Evolutionary conservation across 1,140 invertebrate genomes (phyloP), one percentile per base, ranked within the genome.

Genomic region (Drosophila biarmipes): DNA sequence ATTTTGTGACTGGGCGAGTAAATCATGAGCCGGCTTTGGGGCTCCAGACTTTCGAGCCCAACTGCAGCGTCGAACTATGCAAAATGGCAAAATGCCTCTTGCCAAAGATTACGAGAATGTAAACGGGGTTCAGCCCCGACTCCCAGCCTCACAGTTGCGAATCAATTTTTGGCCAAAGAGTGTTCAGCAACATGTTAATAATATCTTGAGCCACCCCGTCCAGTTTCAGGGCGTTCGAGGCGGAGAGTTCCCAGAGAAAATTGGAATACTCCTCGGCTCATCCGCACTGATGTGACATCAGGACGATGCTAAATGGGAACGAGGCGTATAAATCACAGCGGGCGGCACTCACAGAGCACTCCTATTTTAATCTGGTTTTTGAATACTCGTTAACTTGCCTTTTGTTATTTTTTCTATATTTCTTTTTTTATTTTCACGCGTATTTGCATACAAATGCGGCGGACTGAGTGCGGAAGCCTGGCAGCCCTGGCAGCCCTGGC

Each of bases 331-430:
- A 69, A 69, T 69, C 80, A 85, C 80, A 85, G 78, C 68, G 71
- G 73, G 82, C 56, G 71, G 56, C 66, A 54, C 56, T 46, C 56
- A 42, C 24, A 52, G 40, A 73, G 72, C 82, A 87, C 82, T 87
- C 73, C 76, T 85, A 90, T 87, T 89, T 90, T 89, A 90, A 89
- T 90, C 84, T 89, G 79, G 89, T 84, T 90, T 90, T 90, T 90
- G 87, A 91, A 90, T 89, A 80, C 76, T 90, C 87, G 87, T 90
- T 90, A 90, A 87, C 77, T 90, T 75, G 72, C 72, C 87, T 84
- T 87, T 90, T 86, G 81, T 82, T 90, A 80, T 90, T 87, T 48
- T 63, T 73, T 49, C 35, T 42, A 53, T 62, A 40, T 73, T 62
- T 71, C 40, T 49, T 58, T 45, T 63, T 73, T 87, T 76, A 78